A percentile compares a stretch with the other conserved stretches of the same genome.
Evolutionary conservation across 2,113 vertebrate species (phyloP).

Genomic region (Hirundichthys speculiger): DNA sequence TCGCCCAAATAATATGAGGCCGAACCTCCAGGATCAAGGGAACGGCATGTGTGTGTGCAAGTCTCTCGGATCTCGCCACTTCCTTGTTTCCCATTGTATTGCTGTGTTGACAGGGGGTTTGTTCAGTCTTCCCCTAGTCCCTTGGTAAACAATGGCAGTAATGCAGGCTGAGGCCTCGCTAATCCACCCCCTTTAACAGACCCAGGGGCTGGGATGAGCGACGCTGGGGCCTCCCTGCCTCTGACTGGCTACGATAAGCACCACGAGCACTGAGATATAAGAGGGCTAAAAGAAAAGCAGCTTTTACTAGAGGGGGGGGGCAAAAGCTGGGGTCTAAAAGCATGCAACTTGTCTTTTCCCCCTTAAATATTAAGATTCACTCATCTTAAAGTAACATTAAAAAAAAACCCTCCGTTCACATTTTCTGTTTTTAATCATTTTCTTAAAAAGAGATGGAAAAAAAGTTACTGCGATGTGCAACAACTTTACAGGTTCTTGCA

Average conservation of each 20-base stretch:
- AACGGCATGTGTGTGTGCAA: slow-evolving; percentile 54
- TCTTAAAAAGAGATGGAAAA: background rate
- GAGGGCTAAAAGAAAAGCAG: slow-evolving; percentile 67
- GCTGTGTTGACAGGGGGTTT: slow-evolving; percentile 71
- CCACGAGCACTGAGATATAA: slow-evolving; percentile 53
- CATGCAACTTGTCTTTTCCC: background rate
- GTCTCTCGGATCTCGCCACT: slow-evolving; percentile 62
- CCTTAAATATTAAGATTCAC: background rate
- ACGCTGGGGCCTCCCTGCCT: slow-evolving; percentile 59
- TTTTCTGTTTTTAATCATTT: background rate
- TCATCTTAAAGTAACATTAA: background rate
- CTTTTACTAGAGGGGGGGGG: slow-evolving; percentile 57
- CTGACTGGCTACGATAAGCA: slow-evolving; percentile 77
- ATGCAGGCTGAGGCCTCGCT: slow-evolving; percentile 74
- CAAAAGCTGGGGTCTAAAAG: background rate
- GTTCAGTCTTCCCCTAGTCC: slow-evolving; percentile 72
- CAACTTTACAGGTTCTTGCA: too few relatives aligned
- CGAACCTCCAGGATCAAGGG: slow-evolving; percentile 70
- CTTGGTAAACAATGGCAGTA: slow-evolving; percentile 79
- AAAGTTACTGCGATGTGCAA: too few relatives aligned
- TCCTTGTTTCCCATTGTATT: slow-evolving; percentile 75
- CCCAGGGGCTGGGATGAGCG: slow-evolving; percentile 59
- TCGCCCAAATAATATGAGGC: slow-evolving; percentile 47
- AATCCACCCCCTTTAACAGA: slow-evolving; percentile 65
- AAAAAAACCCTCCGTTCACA: background rate